These are phyloP conservation scores for Rhynchonycteris naso DNA, from an alignment of 2,797 vertebrate genomes.

Conservation along the genomic window DNA sequence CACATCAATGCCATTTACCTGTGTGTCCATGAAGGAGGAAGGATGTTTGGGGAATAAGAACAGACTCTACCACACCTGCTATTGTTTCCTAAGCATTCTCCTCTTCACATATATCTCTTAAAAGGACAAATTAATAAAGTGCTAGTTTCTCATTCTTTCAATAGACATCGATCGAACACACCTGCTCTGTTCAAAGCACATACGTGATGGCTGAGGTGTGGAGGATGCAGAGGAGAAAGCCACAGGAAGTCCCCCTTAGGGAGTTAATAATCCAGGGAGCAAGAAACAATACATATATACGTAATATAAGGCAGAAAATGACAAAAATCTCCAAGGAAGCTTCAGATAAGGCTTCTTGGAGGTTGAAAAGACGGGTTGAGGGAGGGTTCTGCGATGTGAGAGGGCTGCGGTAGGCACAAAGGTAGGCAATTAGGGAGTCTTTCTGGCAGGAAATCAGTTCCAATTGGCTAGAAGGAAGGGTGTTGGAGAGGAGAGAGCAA, in stretches of 20 bases:
- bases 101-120: background rate
- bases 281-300: background rate
- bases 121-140: background rate
- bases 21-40: background rate
- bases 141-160: background rate
- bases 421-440: background rate
- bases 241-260: background rate
- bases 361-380: background rate
- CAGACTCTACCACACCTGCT: background rate
- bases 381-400: background rate
- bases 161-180: background rate
- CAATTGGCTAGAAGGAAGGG: accelerated
- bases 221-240: background rate
- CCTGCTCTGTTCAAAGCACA: background rate
- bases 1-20: background rate
- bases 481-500: background rate
- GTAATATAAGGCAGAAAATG: background rate
- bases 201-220: background rate
- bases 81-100: background rate
- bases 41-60: background rate
- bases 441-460: background rate
- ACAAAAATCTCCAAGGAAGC: background rate
- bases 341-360: background rate
- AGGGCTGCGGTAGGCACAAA: background rate
- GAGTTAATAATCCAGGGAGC: background rate